A percentile compares a stretch with the other conserved stretches of the same genome.
Evolutionary conservation across 2,113 vertebrate species (phyloP).

Genomic region (Istiophorus platypterus): DNA sequence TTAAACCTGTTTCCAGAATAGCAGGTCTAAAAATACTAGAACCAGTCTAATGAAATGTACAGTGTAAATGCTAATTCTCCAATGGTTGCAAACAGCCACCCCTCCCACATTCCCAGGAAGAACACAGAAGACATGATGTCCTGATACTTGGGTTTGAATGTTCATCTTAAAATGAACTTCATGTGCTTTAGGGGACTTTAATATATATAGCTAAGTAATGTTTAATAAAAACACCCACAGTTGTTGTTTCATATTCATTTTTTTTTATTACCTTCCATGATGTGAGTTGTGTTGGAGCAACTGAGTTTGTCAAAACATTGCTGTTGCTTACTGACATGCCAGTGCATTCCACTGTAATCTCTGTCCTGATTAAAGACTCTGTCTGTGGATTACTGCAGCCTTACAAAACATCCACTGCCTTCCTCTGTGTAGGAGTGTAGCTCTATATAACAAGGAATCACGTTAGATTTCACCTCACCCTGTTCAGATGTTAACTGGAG

Average conservation of each 20-base stretch:
- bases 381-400: slow-evolving; percentile 64
- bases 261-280: background rate
- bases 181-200: background rate
- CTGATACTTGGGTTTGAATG: too few relatives aligned
- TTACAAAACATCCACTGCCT: slow-evolving; percentile 55
- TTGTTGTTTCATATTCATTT: background rate
- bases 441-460: slow-evolving; percentile 53
- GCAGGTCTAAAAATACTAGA: background rate
- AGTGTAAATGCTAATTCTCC: too few relatives aligned
- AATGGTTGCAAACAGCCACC: background rate
- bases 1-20: background rate
- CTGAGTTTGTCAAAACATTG: slow-evolving; percentile 6
- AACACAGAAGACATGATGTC: background rate
- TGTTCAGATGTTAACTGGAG: slow-evolving; percentile 62
- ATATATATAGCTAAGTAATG: background rate
- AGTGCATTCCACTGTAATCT: slow-evolving; percentile 69
- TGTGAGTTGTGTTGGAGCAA: slow-evolving; percentile 10
- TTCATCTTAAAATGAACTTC: background rate
- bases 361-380: slow-evolving; percentile 61
- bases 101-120: background rate
- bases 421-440: slow-evolving; percentile 41
- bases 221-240: background rate
- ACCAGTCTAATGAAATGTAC: background rate
- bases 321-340: slow-evolving; percentile 41
- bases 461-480: slow-evolving; percentile 60